Percentiles rank a stretch among this genome's conserved stretches.
phyloP scores from a whole-genome alignment of 2,888 invertebrate species.

The Gari tellinella region DNA sequence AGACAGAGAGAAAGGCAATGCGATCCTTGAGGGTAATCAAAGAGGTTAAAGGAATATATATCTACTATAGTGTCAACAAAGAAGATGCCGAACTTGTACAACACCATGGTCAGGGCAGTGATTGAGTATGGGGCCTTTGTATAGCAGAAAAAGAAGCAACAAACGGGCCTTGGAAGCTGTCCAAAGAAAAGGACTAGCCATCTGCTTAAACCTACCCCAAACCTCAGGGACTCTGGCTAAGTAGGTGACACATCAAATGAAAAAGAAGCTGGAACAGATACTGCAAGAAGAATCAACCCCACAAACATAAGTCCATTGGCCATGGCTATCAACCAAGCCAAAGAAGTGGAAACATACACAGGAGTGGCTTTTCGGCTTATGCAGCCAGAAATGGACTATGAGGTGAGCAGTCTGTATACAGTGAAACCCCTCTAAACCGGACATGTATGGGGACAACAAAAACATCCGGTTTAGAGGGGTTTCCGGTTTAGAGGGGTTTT shows the following conservation, averaged over 20 bases:
- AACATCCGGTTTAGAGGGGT: too few species aligned
- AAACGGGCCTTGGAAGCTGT: conserved; percentile 10
- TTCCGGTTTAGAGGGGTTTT: too few species aligned
- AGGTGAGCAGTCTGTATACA: conserved; percentile 1
- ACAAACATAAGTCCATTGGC: not conserved
- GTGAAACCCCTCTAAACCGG: too few species aligned
- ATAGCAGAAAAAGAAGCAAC: conserved; percentile 6
- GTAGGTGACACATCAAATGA: not conserved
- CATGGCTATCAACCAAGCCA: not conserved
- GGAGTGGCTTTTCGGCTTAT: not conserved
- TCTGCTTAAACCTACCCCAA: conserved; percentile 10
- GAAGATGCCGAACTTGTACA: conserved; percentile 7
- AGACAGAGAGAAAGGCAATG: conserved; percentile 11
- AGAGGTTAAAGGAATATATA: conserved; percentile 24
- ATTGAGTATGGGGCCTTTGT: conserved; percentile 16
- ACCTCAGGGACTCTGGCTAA: conserved; percentile 11
- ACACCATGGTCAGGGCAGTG: conserved; percentile 13
- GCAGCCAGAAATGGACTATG: not conserved
- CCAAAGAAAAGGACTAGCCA: too few species aligned
- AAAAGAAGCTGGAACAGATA: not conserved
- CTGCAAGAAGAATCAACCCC: not conserved
- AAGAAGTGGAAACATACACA: not conserved
- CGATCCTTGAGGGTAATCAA: conserved; percentile 14
- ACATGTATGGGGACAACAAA: too few species aligned
- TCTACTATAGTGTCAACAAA: conserved; percentile 16